These are phyloP conservation scores for Archaeoteleia sp. DNA, from an alignment of 2,888 invertebrate genomes.

Conservation along the genomic window DNA sequence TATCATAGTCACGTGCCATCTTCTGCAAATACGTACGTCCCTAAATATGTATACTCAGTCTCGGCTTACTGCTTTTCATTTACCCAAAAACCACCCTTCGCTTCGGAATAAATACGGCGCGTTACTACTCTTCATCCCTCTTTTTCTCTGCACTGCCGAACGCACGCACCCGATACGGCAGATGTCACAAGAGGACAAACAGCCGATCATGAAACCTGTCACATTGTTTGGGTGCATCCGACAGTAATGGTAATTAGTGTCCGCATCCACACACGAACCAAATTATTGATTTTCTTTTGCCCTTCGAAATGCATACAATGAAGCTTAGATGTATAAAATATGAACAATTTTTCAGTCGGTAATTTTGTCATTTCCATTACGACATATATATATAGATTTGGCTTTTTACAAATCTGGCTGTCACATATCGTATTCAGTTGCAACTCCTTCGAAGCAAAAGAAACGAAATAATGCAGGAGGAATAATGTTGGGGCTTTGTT, in stretches of 20 bases:
- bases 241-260: constrained; percentile 50
- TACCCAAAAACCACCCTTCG: constrained; percentile 52
- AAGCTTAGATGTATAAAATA: constrained; percentile 23
- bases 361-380: no score
- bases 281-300: constrained; percentile 45
- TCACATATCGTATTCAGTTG: no score
- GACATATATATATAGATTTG: no score
- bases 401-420: no score
- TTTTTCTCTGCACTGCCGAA: constrained; percentile 37
- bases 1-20: constrained; percentile 64
- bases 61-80: constrained; percentile 67
- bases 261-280: constrained; percentile 28
- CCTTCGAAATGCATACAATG: constrained; percentile 19
- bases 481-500: no score
- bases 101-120: constrained; percentile 33
- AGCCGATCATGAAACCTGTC: constrained; percentile 54
- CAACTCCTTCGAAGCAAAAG: no score
- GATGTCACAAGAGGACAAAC: constrained; percentile 66
- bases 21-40: constrained; percentile 59
- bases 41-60: constrained; percentile 57
- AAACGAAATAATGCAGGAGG: no score
- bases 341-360: no score
- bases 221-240: constrained; percentile 46
- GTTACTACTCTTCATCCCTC: constrained; percentile 29
- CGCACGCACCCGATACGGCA: constrained; percentile 60